Conservation (phyloP, 2,888 invertebrate species). For the Heterodera filipjevi region DNA sequence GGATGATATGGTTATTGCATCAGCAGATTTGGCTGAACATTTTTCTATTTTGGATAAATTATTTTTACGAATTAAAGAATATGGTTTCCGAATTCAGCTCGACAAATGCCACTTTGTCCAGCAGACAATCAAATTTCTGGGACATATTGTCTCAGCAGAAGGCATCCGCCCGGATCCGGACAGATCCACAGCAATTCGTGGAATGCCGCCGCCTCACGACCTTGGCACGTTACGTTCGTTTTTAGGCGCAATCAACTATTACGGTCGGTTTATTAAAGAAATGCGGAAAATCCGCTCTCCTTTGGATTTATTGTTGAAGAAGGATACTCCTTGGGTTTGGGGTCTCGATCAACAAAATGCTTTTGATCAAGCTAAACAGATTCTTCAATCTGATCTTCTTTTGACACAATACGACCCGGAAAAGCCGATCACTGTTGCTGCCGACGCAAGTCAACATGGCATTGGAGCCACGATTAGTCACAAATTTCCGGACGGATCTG, state of each 20-base stretch:
- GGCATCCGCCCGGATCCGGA: not conserved
- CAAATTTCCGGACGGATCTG: conserved; percentile 52
- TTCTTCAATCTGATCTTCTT: too few species aligned
- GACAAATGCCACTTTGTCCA: conserved; percentile 28
- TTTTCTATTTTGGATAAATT: not conserved
- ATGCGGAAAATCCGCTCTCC: conserved; percentile 41
- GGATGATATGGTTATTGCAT: conserved; percentile 44
- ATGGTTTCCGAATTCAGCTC: conserved; percentile 14
- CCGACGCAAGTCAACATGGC: conserved; percentile 66
- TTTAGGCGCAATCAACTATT: conserved; percentile 36
- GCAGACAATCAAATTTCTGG: conserved; percentile 24
- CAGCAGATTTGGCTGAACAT: not conserved
- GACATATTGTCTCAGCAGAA: conserved; percentile 36
- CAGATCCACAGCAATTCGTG: not conserved
- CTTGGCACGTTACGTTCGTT: conserved; percentile 30
- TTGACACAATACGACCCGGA: conserved; percentile 63
- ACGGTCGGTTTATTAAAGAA: conserved; percentile 33
- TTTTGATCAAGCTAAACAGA: conserved; percentile 48
- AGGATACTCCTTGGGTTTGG: conserved; percentile 43
- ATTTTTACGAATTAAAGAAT: not conserved
- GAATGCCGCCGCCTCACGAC: conserved; percentile 31
- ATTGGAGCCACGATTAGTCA: conserved; percentile 54
- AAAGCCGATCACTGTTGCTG: conserved; percentile 60
- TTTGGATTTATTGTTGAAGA: conserved; percentile 44
- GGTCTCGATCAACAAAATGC: conserved; percentile 35